Percentiles rank a stretch among this genome's conserved stretches.
phyloP scores from a whole-genome alignment of 2,888 invertebrate genomes.

The Apamea epomidion region DNA sequence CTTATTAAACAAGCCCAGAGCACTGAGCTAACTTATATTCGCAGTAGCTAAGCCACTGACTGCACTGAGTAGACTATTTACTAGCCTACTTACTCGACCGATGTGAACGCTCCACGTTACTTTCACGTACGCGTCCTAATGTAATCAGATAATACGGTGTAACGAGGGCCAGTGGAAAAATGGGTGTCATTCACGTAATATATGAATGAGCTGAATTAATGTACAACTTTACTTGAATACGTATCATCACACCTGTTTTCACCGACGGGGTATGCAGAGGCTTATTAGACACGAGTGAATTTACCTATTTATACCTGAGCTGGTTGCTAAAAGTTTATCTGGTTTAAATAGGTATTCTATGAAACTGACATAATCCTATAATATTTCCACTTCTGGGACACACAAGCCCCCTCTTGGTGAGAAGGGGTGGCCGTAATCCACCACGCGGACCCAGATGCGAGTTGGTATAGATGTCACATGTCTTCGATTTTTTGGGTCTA shows the following conservation, averaged over 20 bases:
- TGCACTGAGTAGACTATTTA: neutral
- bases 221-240: conserved; percentile 3
- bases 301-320: neutral
- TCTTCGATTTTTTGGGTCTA: no score
- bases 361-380: neutral
- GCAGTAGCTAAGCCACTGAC: neutral
- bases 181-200: conserved; percentile 23
- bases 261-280: neutral
- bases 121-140: conserved; percentile 35
- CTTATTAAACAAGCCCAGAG: neutral
- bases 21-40: neutral
- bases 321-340: no score
- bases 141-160: conserved; percentile 44
- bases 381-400: no score
- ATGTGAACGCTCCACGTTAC: conserved; percentile 13
- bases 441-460: no score
- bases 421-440: no score
- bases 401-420: no score
- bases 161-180: conserved; percentile 43
- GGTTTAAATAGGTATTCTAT: neutral
- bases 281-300: neutral
- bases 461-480: no score
- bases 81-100: conserved; percentile 13
- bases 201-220: conserved; percentile 42
- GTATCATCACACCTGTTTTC: neutral